Base-by-base conservation (phyloP, 2,888 invertebrate genomes). In the Rotaria macrura region DNA sequence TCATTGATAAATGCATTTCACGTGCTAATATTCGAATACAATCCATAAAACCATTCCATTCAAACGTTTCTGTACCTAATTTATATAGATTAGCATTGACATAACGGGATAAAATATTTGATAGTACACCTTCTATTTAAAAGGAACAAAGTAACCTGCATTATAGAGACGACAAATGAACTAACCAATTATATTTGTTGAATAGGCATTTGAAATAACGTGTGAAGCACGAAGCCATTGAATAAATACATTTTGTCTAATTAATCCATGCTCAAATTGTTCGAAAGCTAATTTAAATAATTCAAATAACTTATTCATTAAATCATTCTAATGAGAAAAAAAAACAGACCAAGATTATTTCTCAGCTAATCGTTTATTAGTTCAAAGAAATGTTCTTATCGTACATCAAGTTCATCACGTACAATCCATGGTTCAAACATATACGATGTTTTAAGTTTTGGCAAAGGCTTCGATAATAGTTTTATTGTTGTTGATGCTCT, bases 171-270 rank as follows among this genome's bases (percentile, higher is more conserved):
- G 25, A 38, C 6, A 34, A 20, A 43, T 79, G n/a, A n/a, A n/a
- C n/a, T n/a, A n/a, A 79, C 79, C 79, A 43, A 79, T 79, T 3
- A 43, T 40, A 43, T 43, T 79, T 5, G 14, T 6, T 43, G 79
- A 43, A 43, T 79, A 79, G 4, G 25, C n/a, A 79, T 79, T 10
- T 40, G 79, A 17, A 40, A 40, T 43, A 9, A 79, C 12, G 12
- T 43, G 79, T 25, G 79, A 79, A 25, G 25, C 40, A n/a, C 79
- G 79, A n/a, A 79, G 79, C 79, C 79, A 79, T 79, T 79, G 40
- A 25, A 79, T 79, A 25, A 79, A 43, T 43, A 79, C 79, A 43
- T 79, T 79, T 43, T 79, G 43, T 43, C 79, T 9, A 14, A 79
- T 79, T 7, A 79, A 43, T 14, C 79, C 79, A 40, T 79, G 79